Percentiles rank a stretch among this genome's conserved stretches.
phyloP scores from a whole-genome alignment of 2,888 invertebrate genomes.

The Drosophila bunnanda region DNA sequence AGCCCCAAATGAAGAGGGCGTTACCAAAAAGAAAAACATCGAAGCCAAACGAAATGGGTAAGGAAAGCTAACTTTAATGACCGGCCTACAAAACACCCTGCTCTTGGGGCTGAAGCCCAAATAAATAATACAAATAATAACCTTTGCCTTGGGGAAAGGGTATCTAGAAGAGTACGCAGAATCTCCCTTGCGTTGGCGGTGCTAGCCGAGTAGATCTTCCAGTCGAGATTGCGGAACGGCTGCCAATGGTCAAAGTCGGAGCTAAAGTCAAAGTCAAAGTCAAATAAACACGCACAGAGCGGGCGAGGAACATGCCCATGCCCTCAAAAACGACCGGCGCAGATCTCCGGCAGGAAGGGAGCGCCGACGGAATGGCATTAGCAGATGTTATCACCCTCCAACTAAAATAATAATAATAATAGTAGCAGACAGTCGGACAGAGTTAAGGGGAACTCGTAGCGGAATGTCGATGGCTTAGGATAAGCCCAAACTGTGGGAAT shows the following conservation, averaged over 20 bases:
- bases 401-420: slow-evolving; percentile 57
- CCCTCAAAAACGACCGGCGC: slow-evolving; percentile 28
- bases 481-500: slow-evolving; percentile 29
- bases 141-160: slow-evolving; percentile 30
- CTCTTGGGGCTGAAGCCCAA: neutral
- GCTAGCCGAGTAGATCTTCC: slow-evolving; percentile 61
- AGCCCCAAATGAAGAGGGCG: slow-evolving; percentile 74
- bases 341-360: slow-evolving; percentile 63
- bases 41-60: slow-evolving; percentile 34
- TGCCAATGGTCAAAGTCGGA: slow-evolving; percentile 64
- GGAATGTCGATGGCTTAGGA: slow-evolving; percentile 32
- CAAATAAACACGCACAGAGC: slow-evolving; percentile 72
- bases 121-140: slow-evolving; percentile 34
- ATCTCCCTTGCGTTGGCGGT: slow-evolving; percentile 63
- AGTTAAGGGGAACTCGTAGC: slow-evolving; percentile 16
- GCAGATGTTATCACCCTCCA: slow-evolving; percentile 61
- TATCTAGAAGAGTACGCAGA: slow-evolving; percentile 23
- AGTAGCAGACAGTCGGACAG: slow-evolving; percentile 37
- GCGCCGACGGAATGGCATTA: slow-evolving; percentile 59
- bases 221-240: slow-evolving; percentile 52
- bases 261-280: slow-evolving; percentile 73
- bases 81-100: neutral
- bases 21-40: slow-evolving; percentile 51
- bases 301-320: slow-evolving; percentile 43
- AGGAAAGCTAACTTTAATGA: neutral